Evolutionary conservation across 1,140 invertebrate species (phyloP), one percentile per base, ranked within the genome.

Genomic region (Euura saliciscinereae): DNA sequence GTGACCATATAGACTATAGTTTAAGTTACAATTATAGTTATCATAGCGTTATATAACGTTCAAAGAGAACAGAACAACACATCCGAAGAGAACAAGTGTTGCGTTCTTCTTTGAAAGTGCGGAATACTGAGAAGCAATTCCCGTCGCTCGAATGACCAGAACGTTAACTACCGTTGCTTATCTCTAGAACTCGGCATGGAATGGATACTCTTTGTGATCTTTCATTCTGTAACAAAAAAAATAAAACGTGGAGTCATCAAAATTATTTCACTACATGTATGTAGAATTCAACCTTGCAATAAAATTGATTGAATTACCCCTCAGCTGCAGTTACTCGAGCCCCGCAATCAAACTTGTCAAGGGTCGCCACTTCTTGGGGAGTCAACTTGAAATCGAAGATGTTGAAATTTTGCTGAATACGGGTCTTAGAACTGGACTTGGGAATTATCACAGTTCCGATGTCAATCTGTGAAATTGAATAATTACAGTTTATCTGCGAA

Each of bases 391-490:
- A 95, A 83, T 94, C 92, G 79, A 94, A 94, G 43, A 94, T 82
- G 45, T 93, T 83, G 51, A 94, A 90, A 79, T 97, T 96, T 74
- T 94, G 89, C 6, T 88, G 88, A 42, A 96, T 91, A 46, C 94
- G 88, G 2, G 85, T 77, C 75, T 91, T 89, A 72, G 90, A 94
- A 2, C 91, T 89, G 2, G 93, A 94, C 79, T 96, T 96, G 2
- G 95, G 94, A 75, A 96, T 93, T 0, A 92, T 91, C 3, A 73
- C 77, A 11, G 79, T 75, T 43, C 78, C 83, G 66, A 81, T 73
- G 69, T 85, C 80, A 6, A 79, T 44, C 84, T 85, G 7, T 5
- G 66, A 77, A 3, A 51, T 28, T 28, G 28, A 28, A 1, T 28
- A 28, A 28, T 28, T 28, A 28, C 28, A 28, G 28, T 28, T 28